Percentiles rank a stretch among this genome's conserved stretches.
These are phyloP conservation scores for Natator depressus DNA, from an alignment of 2,113 vertebrate species.

Conservation along the genomic window DNA sequence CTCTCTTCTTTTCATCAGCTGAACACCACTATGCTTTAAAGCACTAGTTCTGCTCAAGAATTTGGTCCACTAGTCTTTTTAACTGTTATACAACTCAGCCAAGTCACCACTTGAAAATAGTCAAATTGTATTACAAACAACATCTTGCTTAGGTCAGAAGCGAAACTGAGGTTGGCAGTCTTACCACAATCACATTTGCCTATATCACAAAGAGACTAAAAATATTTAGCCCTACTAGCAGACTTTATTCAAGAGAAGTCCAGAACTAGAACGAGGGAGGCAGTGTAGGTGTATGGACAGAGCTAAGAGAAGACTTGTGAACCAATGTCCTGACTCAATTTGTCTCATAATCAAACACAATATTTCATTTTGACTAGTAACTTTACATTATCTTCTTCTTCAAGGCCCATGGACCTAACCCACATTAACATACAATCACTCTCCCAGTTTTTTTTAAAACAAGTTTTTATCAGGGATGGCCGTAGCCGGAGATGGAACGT, in stretches of 20 bases:
- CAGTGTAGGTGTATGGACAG: not conserved
- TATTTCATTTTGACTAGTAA: not conserved
- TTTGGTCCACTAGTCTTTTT: not conserved
- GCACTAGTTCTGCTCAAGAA: not conserved
- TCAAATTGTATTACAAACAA: not conserved
- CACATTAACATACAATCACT: not conserved
- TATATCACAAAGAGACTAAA: fast-evolving
- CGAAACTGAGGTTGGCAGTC: not conserved
- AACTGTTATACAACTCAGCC: not conserved
- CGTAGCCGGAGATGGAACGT: no score
- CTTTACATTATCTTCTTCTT: not conserved
- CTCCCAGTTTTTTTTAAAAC: not conserved
- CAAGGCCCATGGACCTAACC: not conserved
- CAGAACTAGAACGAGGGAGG: fast-evolving
- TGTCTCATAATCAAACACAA: not conserved
- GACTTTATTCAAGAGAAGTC: not conserved
- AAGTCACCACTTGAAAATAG: not conserved
- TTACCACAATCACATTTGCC: not conserved
- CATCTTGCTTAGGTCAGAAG: not conserved
- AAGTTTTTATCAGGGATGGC: not conserved
- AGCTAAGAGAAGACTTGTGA: fast-evolving
- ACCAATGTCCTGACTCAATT: fast-evolving
- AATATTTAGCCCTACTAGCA: not conserved
- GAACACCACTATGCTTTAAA: not conserved
- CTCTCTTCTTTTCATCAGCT: not conserved